These are phyloP conservation scores for Actinemys pallida DNA, from an alignment of 2,113 vertebrate species.

Conservation along the genomic window DNA sequence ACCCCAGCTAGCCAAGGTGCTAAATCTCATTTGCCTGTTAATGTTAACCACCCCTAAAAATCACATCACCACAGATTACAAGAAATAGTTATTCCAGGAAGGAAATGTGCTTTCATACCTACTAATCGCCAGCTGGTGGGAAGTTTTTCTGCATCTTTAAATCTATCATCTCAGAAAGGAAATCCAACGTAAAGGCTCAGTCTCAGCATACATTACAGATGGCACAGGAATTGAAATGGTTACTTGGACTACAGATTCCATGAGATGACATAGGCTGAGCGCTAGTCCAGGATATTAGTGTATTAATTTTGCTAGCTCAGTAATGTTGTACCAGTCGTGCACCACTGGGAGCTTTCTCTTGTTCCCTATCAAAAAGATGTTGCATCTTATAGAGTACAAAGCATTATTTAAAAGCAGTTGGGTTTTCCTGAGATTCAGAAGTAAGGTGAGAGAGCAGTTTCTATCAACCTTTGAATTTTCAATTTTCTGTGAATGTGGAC, in stretches of 20 bases:
- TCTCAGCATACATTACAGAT: slow-evolving; percentile 8
- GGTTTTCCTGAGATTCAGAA: slow-evolving; percentile 61
- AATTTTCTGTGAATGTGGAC: slow-evolving; percentile 11
- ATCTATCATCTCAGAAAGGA: background rate
- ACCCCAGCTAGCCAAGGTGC: background rate
- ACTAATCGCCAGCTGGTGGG: background rate
- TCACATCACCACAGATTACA: background rate
- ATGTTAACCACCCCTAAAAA: background rate
- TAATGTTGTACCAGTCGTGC: slow-evolving; percentile 62
- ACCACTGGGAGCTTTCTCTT: slow-evolving; percentile 52
- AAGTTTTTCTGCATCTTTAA: background rate
- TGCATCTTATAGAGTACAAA: slow-evolving; percentile 55
- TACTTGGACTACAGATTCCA: slow-evolving; percentile 44
- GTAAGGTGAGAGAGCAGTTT: slow-evolving; percentile 62
- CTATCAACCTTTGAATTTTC: slow-evolving; percentile 64
- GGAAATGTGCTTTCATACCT: background rate
- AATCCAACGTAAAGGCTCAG: background rate
- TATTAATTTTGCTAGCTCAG: slow-evolving; percentile 68
- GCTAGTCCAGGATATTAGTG: slow-evolving; percentile 30
- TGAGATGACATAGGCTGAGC: slow-evolving; percentile 47
- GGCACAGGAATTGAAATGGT: background rate
- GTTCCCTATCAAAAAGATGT: slow-evolving; percentile 50
- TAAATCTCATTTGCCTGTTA: background rate
- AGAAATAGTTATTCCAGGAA: background rate
- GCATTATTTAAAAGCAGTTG: slow-evolving; percentile 48